Base-by-base conservation (phyloP, 2,113 vertebrate genomes). In the Pygoscelis antarcticus region DNA sequence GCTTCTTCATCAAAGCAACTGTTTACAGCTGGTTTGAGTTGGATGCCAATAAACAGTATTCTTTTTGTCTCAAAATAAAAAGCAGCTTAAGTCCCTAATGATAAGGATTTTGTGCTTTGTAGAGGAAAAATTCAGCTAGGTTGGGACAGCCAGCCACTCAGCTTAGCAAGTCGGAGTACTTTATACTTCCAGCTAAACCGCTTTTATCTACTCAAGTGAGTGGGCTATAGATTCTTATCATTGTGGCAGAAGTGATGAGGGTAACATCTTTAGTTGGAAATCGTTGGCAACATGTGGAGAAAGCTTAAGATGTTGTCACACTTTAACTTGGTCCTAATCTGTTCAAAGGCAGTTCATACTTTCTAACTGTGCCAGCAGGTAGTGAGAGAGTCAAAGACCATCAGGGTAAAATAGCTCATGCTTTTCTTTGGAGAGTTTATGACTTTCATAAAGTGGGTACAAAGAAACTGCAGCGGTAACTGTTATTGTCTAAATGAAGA, bases 1-100 rank as follows among this genome's bases (percentile, higher is more conserved):
- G 83, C 95, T 96, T 97, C 98, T 97, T 98, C 99, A 99, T 99
- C 98, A 99, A 99, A 99, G 99, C 98, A 98, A 98, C 98, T 98
- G 98, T 99, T 99, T 99, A 98, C 99, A 99, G 99, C 99, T 99
- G 99, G 98, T 98, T 98, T 98, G 98, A 98, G 97, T 98, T 97
- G 97, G 97, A 98, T 97, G 97, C 97, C 97, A 97, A 97, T 98
- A 98, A 98, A 98, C 98, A 98, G 98, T 98, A 98, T 98, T 97
- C 97, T 98, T 98, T 98, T 98, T 98, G 98, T 98, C 98, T 98
- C 97, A 97, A 98, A 98, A 99, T 99, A 99, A 99, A 98, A 98
- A 98, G 98, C 98, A 98, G 98, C 97, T 98, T 98, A 98, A 97
- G 95, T 97, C 96, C 91, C 95, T 98, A 99, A 99, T 99, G 98